Conservation (phyloP, 1,140 invertebrate genomes). For the Caenorhabditis inopinata region DNA sequence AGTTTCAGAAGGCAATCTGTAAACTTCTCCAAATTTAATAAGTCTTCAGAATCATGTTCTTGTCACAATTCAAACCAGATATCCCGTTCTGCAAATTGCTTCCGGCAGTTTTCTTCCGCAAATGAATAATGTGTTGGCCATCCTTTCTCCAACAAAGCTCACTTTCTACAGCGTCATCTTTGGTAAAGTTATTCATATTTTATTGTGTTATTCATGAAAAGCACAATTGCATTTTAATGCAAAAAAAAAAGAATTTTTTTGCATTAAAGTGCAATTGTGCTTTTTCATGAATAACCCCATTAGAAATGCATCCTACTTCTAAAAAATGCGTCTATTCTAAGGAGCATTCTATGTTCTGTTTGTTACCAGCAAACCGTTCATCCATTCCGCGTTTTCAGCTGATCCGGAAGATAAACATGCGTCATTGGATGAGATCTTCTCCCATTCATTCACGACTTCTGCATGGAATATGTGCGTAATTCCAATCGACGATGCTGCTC, state of each 20-base stretch:
- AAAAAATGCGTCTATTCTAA: too few relatives aligned
- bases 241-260: too few relatives aligned
- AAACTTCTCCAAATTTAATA: neutral
- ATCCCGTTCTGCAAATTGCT: neutral
- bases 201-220: too few relatives aligned
- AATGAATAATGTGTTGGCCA: neutral
- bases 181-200: neutral
- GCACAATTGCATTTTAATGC: too few relatives aligned
- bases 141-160: neutral
- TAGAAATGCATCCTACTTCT: too few relatives aligned
- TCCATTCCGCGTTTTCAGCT: too few relatives aligned
- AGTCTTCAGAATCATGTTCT: neutral
- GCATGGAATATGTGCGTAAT: slow-evolving; percentile 33
- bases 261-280: too few relatives aligned
- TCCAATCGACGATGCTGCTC: neutral
- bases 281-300: too few relatives aligned
- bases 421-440: neutral
- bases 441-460: neutral
- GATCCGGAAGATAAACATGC: neutral
- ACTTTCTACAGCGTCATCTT: neutral
- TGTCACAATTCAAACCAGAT: neutral
- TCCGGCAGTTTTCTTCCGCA: neutral
- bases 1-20: neutral
- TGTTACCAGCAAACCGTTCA: too few relatives aligned
- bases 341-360: too few relatives aligned